Base-by-base conservation (phyloP, 2,888 invertebrate species). In the Caenorhabditis angaria region DNA sequence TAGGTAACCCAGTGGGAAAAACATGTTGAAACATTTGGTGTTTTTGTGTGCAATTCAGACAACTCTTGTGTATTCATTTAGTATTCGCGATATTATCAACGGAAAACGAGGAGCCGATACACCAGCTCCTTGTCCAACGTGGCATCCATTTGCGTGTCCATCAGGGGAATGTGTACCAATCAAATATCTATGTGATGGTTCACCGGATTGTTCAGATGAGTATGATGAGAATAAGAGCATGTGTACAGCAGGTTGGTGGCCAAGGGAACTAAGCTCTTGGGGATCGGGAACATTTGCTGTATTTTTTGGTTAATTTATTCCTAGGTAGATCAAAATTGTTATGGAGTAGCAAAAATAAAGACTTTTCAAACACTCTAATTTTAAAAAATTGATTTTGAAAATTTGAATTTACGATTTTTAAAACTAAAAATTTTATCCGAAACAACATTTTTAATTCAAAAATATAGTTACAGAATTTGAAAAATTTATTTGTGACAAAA, bases 201-300 rank as follows among this genome's bases (percentile, higher is more conserved):
- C 93, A 10, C 94, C 94, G 0, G 95, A 95, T 89, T 96, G 95
- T 90, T 77, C 80, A 20, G 94, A 95, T 86, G 95, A 95, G 2
- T 96, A 96, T 87, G 96, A 96, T 85, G 96, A 96, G 88, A 95
- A 96, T 89, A 93, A 94, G 81, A 92, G 94, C 86, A 92, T 96
- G 28, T 96, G 96, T 89, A 95, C 95, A 80, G 96, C 96, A 88
- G 94, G 94, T 94, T n/a, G n/a, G n/a, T n/a, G n/a, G n/a, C n/a
- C n/a, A n/a, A n/a, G n/a, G n/a, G n/a, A n/a, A n/a, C n/a, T n/a
- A n/a, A n/a, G n/a, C n/a, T n/a, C n/a, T n/a, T n/a, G n/a, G n/a
- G n/a, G n/a, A n/a, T n/a, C n/a, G n/a, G n/a, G n/a, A 88, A 90
- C 90, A 83, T 35, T 22, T 20, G 27, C 18, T 58, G 2, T 18